A percentile compares a stretch with the other conserved stretches of the same genome.
These are phyloP conservation scores for Thera britannica DNA, from an alignment of 2,888 invertebrate genomes.

Conservation along the genomic window DNA sequence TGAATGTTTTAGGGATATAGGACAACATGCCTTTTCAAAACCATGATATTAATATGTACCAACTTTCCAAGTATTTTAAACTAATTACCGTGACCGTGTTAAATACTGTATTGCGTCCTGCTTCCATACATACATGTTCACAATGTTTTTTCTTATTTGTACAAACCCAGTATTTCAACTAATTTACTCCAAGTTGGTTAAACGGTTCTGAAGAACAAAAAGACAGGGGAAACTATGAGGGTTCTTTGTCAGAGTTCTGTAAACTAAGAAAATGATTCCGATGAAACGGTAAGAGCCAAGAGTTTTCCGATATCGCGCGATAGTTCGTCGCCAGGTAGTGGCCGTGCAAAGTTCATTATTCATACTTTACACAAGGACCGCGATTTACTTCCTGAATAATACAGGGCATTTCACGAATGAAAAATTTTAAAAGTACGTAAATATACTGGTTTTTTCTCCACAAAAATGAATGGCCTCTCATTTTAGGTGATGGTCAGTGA, in stretches of 20 bases:
- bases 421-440: constrained; percentile 38
- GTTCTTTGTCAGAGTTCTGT: background rate
- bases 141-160: too few relatives aligned
- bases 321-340: constrained; percentile 38
- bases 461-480: constrained; percentile 39
- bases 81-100: too few relatives aligned
- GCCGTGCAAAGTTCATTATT: constrained; percentile 45
- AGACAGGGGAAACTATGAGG: background rate
- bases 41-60: too few relatives aligned
- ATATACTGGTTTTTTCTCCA: constrained; percentile 34
- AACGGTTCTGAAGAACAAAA: background rate
- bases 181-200: too few relatives aligned
- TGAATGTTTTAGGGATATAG: background rate
- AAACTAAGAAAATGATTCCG: background rate
- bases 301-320: constrained; percentile 34
- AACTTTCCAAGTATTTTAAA: too few relatives aligned
- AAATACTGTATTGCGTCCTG: too few relatives aligned
- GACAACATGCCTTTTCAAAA: background rate
- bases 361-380: constrained; percentile 47
- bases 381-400: constrained; percentile 54
- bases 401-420: constrained; percentile 46
- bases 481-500: constrained; percentile 52
- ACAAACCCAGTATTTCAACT: too few relatives aligned
- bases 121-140: too few relatives aligned
- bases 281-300: background rate